phyloP scores from a whole-genome alignment of 1,140 invertebrate species.

The Eulimnadia texana region DNA sequence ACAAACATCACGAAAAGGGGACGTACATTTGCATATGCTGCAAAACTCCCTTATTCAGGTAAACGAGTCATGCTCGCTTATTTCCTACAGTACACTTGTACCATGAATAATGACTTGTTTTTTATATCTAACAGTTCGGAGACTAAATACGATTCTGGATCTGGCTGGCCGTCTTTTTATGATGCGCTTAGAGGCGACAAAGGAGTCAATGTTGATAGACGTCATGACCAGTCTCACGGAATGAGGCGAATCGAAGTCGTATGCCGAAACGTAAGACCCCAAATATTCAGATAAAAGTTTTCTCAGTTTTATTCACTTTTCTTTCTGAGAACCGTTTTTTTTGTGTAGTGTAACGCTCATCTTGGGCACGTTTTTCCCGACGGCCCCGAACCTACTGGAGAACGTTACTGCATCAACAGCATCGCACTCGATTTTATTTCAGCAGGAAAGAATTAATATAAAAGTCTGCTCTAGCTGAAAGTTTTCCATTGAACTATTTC shows the following conservation, averaged over 20 bases:
- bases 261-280: constrained; percentile 1
- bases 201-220: constrained; percentile 65
- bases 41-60: constrained; percentile 63
- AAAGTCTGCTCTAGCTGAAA: too few relatives aligned
- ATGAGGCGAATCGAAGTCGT: background rate
- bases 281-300: too few relatives aligned
- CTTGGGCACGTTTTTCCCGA: constrained; percentile 97
- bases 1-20: constrained; percentile 76
- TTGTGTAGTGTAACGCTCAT: constrained; percentile 66
- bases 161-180: constrained; percentile 97
- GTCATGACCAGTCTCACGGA: background rate
- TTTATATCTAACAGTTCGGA: constrained; percentile 45
- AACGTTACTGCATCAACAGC: constrained; percentile 93
- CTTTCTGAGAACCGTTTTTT: too few relatives aligned
- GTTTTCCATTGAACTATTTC: too few relatives aligned
- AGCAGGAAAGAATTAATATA: too few relatives aligned
- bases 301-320: too few relatives aligned
- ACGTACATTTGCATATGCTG: constrained; percentile 84
- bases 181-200: constrained; percentile 79
- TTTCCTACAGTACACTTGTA: too few relatives aligned
- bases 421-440: constrained; percentile 58
- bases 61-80: too few relatives aligned
- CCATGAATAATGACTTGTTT: background rate
- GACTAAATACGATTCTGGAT: constrained; percentile 87
- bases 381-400: constrained; percentile 80